phyloP scores from a whole-genome alignment of 2,888 invertebrate species.

The Idaea straminata region DNA sequence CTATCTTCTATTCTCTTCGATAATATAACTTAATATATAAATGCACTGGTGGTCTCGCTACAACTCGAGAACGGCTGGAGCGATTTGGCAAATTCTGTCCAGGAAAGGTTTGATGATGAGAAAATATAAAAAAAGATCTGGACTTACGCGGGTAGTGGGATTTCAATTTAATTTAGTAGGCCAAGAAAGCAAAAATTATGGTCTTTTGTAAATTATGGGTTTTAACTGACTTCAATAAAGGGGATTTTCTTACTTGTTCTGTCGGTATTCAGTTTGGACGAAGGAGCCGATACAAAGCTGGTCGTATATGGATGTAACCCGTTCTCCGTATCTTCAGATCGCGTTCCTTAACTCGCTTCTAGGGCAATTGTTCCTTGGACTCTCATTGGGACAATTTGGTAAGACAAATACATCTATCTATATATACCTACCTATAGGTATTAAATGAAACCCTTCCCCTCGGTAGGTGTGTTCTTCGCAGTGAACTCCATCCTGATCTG shows the following conservation, averaged over 20 bases:
- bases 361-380: constrained; percentile 58
- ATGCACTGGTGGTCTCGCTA: no score
- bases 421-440: no score
- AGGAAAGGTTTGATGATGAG: no score
- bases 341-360: constrained; percentile 51
- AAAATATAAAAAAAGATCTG: background rate
- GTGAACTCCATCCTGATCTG: constrained; percentile 64
- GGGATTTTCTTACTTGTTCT: constrained; percentile 5
- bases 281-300: constrained; percentile 54
- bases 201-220: no score
- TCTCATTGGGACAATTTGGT: constrained; percentile 68
- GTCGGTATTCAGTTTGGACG: constrained; percentile 61
- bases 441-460: no score
- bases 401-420: no score
- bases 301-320: constrained; percentile 52
- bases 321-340: constrained; percentile 38
- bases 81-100: no score
- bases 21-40: no score
- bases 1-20: no score
- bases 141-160: background rate
- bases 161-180: no score
- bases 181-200: no score
- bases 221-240: background rate
- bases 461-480: constrained; percentile 64
- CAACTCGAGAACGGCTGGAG: no score